Evolutionary conservation across 2,888 invertebrate species (phyloP).

Genomic region (Andrena fulva): DNA sequence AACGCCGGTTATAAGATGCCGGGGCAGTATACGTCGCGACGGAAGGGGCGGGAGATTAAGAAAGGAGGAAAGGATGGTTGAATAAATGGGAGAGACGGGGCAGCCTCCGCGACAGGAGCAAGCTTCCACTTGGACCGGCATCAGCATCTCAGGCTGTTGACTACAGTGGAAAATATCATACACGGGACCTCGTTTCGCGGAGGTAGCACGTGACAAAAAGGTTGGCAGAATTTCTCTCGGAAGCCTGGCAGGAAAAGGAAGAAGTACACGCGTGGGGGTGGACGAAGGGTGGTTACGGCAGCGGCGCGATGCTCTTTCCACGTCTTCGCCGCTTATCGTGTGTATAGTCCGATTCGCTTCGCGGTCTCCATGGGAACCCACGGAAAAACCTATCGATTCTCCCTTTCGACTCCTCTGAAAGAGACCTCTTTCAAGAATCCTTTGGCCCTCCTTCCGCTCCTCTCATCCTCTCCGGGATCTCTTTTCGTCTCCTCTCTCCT

Average conservation of each 20-base stretch:
- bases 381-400: slow-evolving; percentile 85
- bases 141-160: background rate
- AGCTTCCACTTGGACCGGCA: background rate
- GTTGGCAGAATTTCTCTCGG: slow-evolving; percentile 20
- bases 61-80: background rate
- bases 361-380: slow-evolving; percentile 84
- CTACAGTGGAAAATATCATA: background rate
- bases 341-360: slow-evolving; percentile 81
- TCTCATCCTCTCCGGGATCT: slow-evolving; percentile 68
- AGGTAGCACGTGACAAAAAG: background rate
- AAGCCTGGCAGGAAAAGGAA: slow-evolving; percentile 49
- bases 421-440: slow-evolving; percentile 82
- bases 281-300: slow-evolving; percentile 56
- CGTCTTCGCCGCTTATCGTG: slow-evolving; percentile 81
- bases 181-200: background rate
- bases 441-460: slow-evolving; percentile 69
- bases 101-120: background rate
- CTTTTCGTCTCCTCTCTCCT: slow-evolving; percentile 55
- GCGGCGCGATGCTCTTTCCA: slow-evolving; percentile 80
- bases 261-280: slow-evolving; percentile 37
- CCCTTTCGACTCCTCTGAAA: slow-evolving; percentile 82
- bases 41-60: too few relatives aligned
- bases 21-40: background rate
- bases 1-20: background rate
- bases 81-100: background rate